Percentiles rank a stretch among this genome's conserved stretches.
These are phyloP conservation scores for Uria lomvia DNA, from an alignment of 2,113 vertebrate species.

Conservation along the genomic window DNA sequence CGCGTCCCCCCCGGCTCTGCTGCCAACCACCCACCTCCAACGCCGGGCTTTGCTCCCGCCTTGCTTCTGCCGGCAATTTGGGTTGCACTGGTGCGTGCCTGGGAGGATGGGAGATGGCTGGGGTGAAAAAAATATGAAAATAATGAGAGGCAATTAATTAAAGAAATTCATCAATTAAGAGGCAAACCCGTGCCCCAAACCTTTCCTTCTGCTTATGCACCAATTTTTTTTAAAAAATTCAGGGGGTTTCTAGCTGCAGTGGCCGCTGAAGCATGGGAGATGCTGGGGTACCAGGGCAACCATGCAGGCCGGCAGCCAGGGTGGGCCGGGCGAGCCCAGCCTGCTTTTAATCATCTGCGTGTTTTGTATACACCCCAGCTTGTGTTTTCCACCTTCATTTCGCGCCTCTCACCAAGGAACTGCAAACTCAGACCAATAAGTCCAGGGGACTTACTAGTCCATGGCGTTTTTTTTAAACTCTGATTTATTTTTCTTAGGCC, in stretches of 20 bases:
- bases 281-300: background rate
- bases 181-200: background rate
- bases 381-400: background rate
- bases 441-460: background rate
- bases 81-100: background rate
- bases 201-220: background rate
- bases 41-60: accelerated
- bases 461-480: background rate
- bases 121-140: background rate
- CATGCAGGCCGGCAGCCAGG: background rate
- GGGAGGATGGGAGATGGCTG: background rate
- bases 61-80: background rate
- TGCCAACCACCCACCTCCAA: background rate
- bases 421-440: background rate
- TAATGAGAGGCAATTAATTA: background rate
- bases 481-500: background rate
- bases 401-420: background rate
- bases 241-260: background rate
- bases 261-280: background rate
- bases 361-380: background rate
- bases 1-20: background rate
- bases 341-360: background rate
- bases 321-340: background rate
- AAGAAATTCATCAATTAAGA: background rate
- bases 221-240: background rate